phyloP scores from a whole-genome alignment of 2,888 invertebrate species.

The Ophraella communa region DNA sequence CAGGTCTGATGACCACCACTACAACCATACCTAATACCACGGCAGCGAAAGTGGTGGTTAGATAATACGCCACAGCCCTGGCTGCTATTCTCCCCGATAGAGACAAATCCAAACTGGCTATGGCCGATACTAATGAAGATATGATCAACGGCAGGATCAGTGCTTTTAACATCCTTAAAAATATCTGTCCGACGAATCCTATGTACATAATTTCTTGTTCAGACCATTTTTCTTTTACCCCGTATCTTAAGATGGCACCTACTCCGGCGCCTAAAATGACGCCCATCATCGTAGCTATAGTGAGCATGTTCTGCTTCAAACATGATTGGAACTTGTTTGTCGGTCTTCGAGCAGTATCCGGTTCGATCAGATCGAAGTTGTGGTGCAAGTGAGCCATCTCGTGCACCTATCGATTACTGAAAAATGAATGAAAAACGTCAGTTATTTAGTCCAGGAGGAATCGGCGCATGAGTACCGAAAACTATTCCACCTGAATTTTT shows the following conservation, averaged over 20 bases:
- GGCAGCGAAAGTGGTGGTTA: constrained; percentile 72
- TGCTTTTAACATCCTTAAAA: constrained; percentile 76
- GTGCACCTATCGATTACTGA: neutral
- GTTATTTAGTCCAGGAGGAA: neutral
- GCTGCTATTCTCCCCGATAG: constrained; percentile 72
- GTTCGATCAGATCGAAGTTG: constrained; percentile 37
- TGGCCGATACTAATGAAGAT: constrained; percentile 72
- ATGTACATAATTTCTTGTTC: constrained; percentile 72
- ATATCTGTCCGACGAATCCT: constrained; percentile 66
- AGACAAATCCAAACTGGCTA: constrained; percentile 72
- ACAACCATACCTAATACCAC: constrained; percentile 76
- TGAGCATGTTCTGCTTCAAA: constrained; percentile 62
- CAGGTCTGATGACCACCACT: constrained; percentile 72
- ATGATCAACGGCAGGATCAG: constrained; percentile 76
- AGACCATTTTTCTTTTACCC: constrained; percentile 60
- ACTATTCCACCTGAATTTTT: too few species aligned
- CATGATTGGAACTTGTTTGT: constrained; percentile 47
- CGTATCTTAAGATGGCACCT: constrained; percentile 61
- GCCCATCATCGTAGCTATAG: constrained; percentile 66
- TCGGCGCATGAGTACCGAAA: too few species aligned
- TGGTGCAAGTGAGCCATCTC: constrained; percentile 34
- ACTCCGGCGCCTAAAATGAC: constrained; percentile 64
- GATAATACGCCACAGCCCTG: constrained; percentile 72
- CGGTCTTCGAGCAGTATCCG: constrained; percentile 20
- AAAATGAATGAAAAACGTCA: neutral